Conservation (phyloP, 1,140 invertebrate species). For the Arion vulgaris region DNA sequence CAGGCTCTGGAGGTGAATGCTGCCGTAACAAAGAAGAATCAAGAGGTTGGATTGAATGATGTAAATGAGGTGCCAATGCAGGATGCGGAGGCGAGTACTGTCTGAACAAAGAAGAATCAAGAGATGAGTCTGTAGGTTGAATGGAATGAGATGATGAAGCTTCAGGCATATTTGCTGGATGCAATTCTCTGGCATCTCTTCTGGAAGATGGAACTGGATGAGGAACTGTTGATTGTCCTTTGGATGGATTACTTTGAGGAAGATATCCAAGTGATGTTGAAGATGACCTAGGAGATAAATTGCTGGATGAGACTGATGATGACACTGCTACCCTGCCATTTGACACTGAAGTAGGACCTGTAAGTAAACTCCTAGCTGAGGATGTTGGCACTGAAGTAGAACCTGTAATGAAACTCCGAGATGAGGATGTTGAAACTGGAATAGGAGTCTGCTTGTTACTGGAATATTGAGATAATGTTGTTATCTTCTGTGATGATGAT, state of each 20-base stretch:
- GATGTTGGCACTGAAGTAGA: background rate
- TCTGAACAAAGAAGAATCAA: background rate
- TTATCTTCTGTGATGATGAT: background rate
- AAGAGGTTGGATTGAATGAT: too few species aligned
- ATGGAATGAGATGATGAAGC: background rate
- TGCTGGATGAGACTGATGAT: background rate
- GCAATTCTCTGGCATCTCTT: slow-evolving; percentile 15
- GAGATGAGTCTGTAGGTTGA: background rate
- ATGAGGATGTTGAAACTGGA: background rate
- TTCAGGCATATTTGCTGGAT: slow-evolving; percentile 26
- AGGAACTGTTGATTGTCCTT: background rate
- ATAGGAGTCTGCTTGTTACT: background rate
- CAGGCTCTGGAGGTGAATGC: background rate
- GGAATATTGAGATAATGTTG: background rate
- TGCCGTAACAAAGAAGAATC: too few species aligned
- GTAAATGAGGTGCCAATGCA: background rate
- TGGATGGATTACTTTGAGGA: background rate
- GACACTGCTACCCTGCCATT: background rate
- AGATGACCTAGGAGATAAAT: background rate
- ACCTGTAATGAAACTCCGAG: background rate
- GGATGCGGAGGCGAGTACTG: background rate
- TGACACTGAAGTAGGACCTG: background rate
- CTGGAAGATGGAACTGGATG: background rate
- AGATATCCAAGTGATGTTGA: background rate
- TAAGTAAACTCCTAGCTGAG: background rate